Conservation (phyloP, 2,113 vertebrate genomes). For the human region GRCh38 chr14:23775501-23776000, state of each 20-base stretch:
- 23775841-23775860: neutral
- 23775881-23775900: neutral
- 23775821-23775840: neutral
- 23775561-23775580: too few species aligned
- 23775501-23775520: neutral
- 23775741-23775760: neutral
- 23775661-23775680: neutral
- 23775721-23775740: neutral
- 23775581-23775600: neutral
- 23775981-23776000: neutral
- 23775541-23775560: neutral
- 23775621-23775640: neutral
- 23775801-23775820: neutral
- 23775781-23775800: slow-evolving; percentile 22
- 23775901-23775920: neutral
- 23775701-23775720: neutral
- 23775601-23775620: neutral
- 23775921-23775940: slow-evolving; percentile 33
- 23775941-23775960: neutral
- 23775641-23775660: neutral
- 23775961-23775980: neutral
- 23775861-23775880: neutral
- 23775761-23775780: neutral
- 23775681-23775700: slow-evolving; percentile 46
- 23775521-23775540: neutral